Evolutionary conservation across 2,797 vertebrate genomes (phyloP), one percentile per base, ranked within the genome.

Genomic region (Xenopus petersii): DNA sequence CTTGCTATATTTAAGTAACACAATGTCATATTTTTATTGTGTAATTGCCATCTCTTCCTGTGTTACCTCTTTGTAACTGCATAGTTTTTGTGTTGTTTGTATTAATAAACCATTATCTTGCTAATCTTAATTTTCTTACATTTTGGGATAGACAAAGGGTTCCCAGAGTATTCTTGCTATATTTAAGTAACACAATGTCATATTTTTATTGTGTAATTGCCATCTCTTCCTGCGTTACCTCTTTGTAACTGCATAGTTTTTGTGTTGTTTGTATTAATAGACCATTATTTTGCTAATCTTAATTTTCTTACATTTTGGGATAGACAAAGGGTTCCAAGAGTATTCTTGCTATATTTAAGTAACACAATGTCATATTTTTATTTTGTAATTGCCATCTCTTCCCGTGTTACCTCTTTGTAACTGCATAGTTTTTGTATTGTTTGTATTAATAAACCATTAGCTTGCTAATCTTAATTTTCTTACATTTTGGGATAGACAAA

Each of bases 231-330:
- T 64, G 21, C 54, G 9, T 73, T 56, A 70, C 64, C 75, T 81
- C n/a, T 46, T 75, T 92, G 90, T 81, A 90, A 91, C 77, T 89
- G 84, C 80, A 84, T 93, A 30, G 21, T 21, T 21, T 21, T 21
- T 21, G 21, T 21, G 21, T 21, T 21, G 21, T 21, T 21, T 21
- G 21, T 21, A 21, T 21, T 21, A 21, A 21, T 21, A 21, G 1
- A 21, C 21, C 21, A 21, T 21, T 21, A 21, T 21, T 21, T 21
- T 21, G 21, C 21, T 21, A 21, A 21, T 21, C 21, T 21, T 21
- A 21, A 21, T 21, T 21, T 21, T 21, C 21, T 21, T 21, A 21
- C 21, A 21, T 2, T 49, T 49, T 13, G 2, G 48, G 48, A 49
- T 49, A 49, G 48, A 49, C 2, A 21, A 21, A 21, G 21, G 21